A percentile compares a stretch with the other conserved stretches of the same genome.
Conservation (phyloP, 2,888 invertebrate species). For the Campopleginae sp. region DNA sequence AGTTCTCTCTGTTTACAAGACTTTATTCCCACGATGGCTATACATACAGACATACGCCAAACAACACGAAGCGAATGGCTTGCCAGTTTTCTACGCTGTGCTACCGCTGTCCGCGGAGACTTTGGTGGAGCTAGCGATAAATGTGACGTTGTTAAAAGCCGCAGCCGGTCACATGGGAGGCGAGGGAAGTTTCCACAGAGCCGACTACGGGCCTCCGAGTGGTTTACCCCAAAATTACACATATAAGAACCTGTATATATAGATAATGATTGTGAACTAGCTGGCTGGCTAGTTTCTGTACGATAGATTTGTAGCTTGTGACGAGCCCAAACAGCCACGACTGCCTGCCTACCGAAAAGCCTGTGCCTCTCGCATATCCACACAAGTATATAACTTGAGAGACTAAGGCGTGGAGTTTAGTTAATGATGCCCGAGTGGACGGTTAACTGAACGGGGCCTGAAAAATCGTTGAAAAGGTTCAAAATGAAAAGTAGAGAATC, state of each 20-base stretch:
- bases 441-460: not conserved
- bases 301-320: slow-evolving; percentile 59
- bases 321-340: slow-evolving; percentile 12
- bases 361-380: slow-evolving; percentile 10
- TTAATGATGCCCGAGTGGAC: not conserved
- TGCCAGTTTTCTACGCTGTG: slow-evolving; percentile 52
- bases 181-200: slow-evolving; percentile 56
- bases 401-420: slow-evolving; percentile 1
- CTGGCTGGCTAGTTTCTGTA: slow-evolving; percentile 32
- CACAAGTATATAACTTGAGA: not conserved
- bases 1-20: slow-evolving; percentile 38
- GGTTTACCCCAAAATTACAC: slow-evolving; percentile 20
- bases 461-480: not conserved
- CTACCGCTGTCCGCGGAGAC: slow-evolving; percentile 11
- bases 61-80: slow-evolving; percentile 40
- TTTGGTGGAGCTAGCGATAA: slow-evolving; percentile 32
- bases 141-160: slow-evolving; percentile 66
- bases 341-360: slow-evolving; percentile 46
- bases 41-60: not conserved
- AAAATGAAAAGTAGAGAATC: not conserved
- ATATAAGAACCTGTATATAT: slow-evolving; percentile 5
- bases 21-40: slow-evolving; percentile 78
- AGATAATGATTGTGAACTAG: slow-evolving; percentile 8
- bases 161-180: slow-evolving; percentile 56
- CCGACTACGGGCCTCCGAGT: slow-evolving; percentile 37